These are phyloP conservation scores for Calliphora vicina DNA, from an alignment of 1,140 invertebrate species.

Conservation along the genomic window DNA sequence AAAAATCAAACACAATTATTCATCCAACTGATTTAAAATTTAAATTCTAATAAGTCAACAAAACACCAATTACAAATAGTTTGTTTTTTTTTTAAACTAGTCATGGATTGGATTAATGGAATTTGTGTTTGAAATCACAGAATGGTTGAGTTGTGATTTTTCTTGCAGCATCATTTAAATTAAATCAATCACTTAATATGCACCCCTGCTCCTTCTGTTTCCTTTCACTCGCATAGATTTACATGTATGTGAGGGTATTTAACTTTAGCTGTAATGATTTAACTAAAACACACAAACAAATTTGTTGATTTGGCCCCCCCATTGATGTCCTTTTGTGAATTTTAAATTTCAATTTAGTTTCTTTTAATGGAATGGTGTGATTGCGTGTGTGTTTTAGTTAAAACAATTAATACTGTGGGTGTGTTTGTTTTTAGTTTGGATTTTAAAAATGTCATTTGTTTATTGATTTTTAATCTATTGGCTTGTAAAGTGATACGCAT, in stretches of 20 bases:
- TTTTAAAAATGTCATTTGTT: slow-evolving; percentile 22
- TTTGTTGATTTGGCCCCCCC: not conserved
- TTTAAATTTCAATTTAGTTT: not conserved
- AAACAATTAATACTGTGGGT: slow-evolving; percentile 7
- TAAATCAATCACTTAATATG: slow-evolving; percentile 18
- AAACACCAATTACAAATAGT: not conserved
- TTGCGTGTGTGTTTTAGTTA: not conserved
- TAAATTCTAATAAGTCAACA: slow-evolving; percentile 1
- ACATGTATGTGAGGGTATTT: not conserved
- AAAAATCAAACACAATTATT: not conserved
- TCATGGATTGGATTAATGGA: not conserved
- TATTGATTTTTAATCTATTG: slow-evolving; percentile 7
- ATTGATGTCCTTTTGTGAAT: slow-evolving; percentile 6
- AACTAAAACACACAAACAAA: not conserved
- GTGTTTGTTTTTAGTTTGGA: not conserved
- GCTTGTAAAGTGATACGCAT: slow-evolving; percentile 2
- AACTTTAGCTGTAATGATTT: not conserved
- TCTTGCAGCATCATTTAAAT: not conserved
- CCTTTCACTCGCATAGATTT: not conserved
- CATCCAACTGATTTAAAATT: not conserved
- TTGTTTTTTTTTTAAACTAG: not conserved
- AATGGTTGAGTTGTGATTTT: not conserved
- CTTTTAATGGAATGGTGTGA: no score
- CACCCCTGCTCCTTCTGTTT: not conserved
- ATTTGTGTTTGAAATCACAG: not conserved